Conservation (phyloP, 2,888 invertebrate genomes). For the Caenorhabditis japonica region DNA sequence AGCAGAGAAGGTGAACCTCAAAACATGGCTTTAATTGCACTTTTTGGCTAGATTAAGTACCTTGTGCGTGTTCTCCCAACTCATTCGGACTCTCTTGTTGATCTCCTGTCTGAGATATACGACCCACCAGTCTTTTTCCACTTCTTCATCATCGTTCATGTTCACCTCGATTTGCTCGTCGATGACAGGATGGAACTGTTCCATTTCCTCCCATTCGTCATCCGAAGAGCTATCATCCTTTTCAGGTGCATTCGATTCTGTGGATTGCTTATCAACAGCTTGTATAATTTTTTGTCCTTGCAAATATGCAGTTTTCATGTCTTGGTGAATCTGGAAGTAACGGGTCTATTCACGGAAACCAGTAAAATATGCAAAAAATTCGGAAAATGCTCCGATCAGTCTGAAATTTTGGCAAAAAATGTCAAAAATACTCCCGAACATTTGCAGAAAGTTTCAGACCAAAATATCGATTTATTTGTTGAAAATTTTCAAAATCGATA, state of each 20-base stretch:
- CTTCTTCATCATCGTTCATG: constrained; percentile 33
- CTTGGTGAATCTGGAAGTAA: constrained; percentile 38
- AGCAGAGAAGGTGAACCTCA: constrained; percentile 57
- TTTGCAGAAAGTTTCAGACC: too few relatives aligned
- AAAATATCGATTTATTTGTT: too few relatives aligned
- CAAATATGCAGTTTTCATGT: constrained; percentile 49
- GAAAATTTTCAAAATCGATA: too few relatives aligned
- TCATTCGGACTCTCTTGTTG: constrained; percentile 53
- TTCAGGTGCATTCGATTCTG: background rate
- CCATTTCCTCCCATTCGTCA: constrained; percentile 70
- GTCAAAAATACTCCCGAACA: too few relatives aligned
- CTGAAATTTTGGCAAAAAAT: too few relatives aligned
- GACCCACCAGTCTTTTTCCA: constrained; percentile 59
- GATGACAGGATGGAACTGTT: constrained; percentile 52
- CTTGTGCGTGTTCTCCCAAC: constrained; percentile 59
- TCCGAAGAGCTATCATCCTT: constrained; percentile 57
- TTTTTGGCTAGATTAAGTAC: too few relatives aligned
- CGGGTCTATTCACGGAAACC: too few relatives aligned
- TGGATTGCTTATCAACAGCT: constrained; percentile 11
- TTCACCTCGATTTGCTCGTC: constrained; percentile 49
- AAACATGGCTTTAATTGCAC: too few relatives aligned
- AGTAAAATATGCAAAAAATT: too few relatives aligned
- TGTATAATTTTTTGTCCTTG: constrained; percentile 38
- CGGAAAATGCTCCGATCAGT: too few relatives aligned
- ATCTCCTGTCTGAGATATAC: constrained; percentile 57